phyloP scores from a whole-genome alignment of 2,113 vertebrate genomes.

The Pteruthius melanotis region DNA sequence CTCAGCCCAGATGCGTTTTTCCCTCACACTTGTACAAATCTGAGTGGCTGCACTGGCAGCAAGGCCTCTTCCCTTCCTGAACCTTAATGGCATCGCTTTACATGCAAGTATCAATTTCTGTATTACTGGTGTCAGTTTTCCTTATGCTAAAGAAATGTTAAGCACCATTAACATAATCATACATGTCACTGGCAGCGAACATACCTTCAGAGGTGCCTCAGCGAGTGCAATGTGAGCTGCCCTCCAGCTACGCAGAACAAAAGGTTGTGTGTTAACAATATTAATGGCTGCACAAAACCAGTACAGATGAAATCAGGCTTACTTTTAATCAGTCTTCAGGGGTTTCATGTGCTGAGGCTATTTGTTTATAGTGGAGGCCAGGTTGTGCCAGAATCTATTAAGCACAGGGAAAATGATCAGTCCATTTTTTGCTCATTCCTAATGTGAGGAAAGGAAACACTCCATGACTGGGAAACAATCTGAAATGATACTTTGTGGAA shows the following conservation, averaged over 20 bases:
- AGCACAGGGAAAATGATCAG: not conserved
- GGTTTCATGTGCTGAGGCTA: not conserved
- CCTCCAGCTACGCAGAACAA: slow-evolving; percentile 46
- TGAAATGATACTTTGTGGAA: not conserved
- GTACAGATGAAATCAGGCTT: slow-evolving; percentile 51
- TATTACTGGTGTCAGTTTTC: not conserved
- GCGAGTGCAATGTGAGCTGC: slow-evolving; percentile 24
- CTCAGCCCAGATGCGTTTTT: not conserved
- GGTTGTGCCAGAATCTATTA: slow-evolving; percentile 42
- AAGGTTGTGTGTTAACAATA: slow-evolving; percentile 55
- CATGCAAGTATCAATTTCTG: not conserved
- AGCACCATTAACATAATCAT: not conserved
- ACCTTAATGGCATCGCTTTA: not conserved
- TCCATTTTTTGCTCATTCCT: not conserved
- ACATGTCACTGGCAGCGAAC: not conserved
- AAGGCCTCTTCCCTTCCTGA: not conserved
- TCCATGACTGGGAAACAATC: not conserved
- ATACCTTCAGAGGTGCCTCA: slow-evolving; percentile 24
- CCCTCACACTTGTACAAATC: accelerated
- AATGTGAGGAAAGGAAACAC: not conserved
- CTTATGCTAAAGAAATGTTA: not conserved
- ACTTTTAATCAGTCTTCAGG: slow-evolving; percentile 52
- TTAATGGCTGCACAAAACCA: slow-evolving; percentile 2
- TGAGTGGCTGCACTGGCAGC: not conserved
- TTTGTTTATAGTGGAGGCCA: slow-evolving; percentile 38